Evolutionary conservation across 2,797 vertebrate species (phyloP).

Genomic region (Cyprinodon diabolis): DNA sequence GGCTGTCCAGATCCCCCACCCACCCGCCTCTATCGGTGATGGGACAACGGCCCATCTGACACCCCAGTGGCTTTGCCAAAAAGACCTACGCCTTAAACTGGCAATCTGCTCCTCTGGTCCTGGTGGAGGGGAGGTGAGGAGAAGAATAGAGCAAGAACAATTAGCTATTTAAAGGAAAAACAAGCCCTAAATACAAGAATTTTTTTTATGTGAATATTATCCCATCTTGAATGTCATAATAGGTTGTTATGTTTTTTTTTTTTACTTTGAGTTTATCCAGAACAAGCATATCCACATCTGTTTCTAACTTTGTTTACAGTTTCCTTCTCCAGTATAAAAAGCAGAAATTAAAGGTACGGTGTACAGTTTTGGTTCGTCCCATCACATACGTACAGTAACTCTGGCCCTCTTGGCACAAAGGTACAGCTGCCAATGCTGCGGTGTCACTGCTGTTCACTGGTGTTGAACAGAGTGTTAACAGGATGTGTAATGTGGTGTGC

Average conservation of each 20-base stretch:
- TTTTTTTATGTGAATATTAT: background rate
- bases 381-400: constrained; percentile 40
- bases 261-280: background rate
- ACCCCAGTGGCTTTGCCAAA: constrained; percentile 89
- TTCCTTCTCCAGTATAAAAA: background rate
- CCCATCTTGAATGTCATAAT: background rate
- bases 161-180: constrained; percentile 20
- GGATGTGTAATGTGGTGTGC: constrained; percentile 71
- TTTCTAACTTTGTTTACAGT: constrained; percentile 1
- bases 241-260: background rate
- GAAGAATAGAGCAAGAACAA: constrained; percentile 67
- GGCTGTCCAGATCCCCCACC: constrained; percentile 79
- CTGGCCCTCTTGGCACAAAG: constrained; percentile 40
- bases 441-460: constrained; percentile 68
- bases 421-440: constrained; percentile 69
- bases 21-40: constrained; percentile 42
- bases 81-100: constrained; percentile 85
- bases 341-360: constrained; percentile 13
- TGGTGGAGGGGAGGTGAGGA: constrained; percentile 45
- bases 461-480: constrained; percentile 78
- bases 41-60: constrained; percentile 95
- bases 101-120: constrained; percentile 87
- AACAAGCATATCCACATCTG: background rate
- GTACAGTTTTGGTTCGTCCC: constrained; percentile 17
- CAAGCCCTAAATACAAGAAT: background rate